Evolutionary conservation across 2,888 invertebrate species (phyloP).

Genomic region (Spisula solida): DNA sequence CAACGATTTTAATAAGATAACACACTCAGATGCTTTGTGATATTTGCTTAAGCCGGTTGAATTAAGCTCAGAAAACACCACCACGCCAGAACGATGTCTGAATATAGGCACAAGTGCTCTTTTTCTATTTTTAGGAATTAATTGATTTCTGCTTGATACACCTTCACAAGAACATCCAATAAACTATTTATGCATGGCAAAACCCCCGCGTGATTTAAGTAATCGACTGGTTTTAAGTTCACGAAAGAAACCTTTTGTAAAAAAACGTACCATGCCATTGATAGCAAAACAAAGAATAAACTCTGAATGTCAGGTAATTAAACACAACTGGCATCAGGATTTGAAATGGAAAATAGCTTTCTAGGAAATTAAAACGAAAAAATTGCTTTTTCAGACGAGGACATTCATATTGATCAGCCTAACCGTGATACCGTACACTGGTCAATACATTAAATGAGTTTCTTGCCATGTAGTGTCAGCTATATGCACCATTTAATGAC

Average conservation of each 20-base stretch:
- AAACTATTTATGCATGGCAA: background rate
- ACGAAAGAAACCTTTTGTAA: background rate
- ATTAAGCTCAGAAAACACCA: background rate
- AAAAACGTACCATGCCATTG: background rate
- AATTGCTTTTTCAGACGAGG: background rate
- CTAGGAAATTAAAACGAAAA: slow-evolving; percentile 2
- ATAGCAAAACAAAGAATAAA: background rate
- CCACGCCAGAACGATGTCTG: background rate
- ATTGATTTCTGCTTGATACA: slow-evolving; percentile 15
- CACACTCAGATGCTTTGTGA: background rate
- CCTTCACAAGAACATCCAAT: background rate
- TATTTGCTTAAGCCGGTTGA: background rate
- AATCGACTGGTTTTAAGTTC: background rate
- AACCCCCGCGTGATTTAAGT: background rate
- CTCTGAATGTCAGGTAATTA: background rate
- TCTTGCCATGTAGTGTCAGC: background rate
- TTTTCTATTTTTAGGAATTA: slow-evolving; percentile 27
- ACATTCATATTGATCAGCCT: background rate
- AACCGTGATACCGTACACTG: background rate
- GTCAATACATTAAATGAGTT: slow-evolving; percentile 1
- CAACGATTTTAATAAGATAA: slow-evolving; percentile 56
- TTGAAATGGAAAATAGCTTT: background rate
- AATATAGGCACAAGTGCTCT: background rate
- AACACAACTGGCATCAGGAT: background rate
- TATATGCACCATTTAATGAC: background rate